Percentiles rank a stretch among this genome's conserved stretches.
These are phyloP conservation scores for Chirona hameri DNA, from an alignment of 2,888 invertebrate genomes.

Conservation along the genomic window DNA sequence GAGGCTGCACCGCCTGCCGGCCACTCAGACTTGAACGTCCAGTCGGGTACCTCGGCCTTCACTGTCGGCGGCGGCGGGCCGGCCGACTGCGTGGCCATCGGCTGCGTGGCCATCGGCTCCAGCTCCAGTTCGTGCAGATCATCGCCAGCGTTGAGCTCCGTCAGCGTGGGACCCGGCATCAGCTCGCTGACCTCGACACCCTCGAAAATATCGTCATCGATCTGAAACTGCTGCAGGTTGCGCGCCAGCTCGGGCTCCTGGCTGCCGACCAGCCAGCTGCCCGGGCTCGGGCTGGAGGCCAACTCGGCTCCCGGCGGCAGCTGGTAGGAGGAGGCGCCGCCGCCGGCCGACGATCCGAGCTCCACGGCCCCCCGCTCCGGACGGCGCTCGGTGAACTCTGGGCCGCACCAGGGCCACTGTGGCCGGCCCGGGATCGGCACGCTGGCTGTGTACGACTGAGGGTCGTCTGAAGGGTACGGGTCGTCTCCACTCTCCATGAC, in stretches of 20 bases:
- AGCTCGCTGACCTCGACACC: slow-evolving; percentile 13
- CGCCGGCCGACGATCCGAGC: slow-evolving; percentile 9
- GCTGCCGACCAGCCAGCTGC: neutral
- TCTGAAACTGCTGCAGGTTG: slow-evolving; percentile 3
- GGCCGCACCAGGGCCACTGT: neutral
- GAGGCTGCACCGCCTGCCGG: neutral
- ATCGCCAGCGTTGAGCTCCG: neutral
- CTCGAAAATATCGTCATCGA: slow-evolving; percentile 27
- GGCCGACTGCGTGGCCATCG: neutral
- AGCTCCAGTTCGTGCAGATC: neutral
- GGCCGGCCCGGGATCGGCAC: slow-evolving; percentile 26
- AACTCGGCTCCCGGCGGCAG: neutral
- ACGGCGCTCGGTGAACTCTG: slow-evolving; percentile 13
- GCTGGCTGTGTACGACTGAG: neutral
- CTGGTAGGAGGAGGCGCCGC: neutral
- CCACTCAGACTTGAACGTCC: neutral
- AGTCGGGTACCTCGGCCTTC: neutral
- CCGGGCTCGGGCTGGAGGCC: neutral
- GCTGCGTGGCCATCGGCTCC: neutral
- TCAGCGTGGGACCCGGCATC: neutral
- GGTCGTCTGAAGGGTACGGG: neutral
- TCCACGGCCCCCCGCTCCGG: neutral
- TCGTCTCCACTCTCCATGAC: neutral
- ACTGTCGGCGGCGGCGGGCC: neutral
- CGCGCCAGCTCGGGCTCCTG: slow-evolving; percentile 12